Evolutionary conservation across 2,797 vertebrate species (phyloP).

Genomic region (Pangasius sanitwongsei): DNA sequence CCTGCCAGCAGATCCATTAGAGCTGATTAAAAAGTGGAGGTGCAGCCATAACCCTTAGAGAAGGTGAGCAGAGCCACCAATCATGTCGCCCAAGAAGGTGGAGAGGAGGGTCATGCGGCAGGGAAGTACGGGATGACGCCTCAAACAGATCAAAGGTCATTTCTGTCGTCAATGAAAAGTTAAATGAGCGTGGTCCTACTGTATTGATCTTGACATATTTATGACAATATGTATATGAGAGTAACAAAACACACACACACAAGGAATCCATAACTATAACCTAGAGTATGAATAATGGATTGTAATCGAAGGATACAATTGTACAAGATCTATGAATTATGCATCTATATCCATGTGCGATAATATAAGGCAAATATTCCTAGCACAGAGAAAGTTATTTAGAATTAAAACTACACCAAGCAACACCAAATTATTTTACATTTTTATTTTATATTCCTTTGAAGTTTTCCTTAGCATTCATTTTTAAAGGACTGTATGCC

Average conservation of each 20-base stretch:
- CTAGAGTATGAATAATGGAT: neutral
- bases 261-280: neutral
- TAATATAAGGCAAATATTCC: neutral
- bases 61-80: constrained; percentile 67
- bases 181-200: neutral
- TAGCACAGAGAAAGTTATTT: neutral
- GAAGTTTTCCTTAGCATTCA: neutral
- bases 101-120: neutral
- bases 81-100: constrained; percentile 33
- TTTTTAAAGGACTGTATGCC: neutral
- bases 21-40: constrained; percentile 75
- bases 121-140: neutral
- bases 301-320: neutral
- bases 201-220: constrained; percentile 16
- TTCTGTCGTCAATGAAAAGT: constrained; percentile 17
- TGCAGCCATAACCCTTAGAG: constrained; percentile 70
- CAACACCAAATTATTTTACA: neutral
- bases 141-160: constrained; percentile 23
- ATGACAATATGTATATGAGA: constrained; percentile 2
- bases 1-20: constrained; percentile 80
- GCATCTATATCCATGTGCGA: neutral
- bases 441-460: neutral
- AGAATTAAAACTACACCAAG: neutral
- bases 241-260: neutral
- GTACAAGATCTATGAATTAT: neutral